These are phyloP conservation scores for Atta colombica DNA, from an alignment of 1,140 invertebrate species.

Conservation along the genomic window DNA sequence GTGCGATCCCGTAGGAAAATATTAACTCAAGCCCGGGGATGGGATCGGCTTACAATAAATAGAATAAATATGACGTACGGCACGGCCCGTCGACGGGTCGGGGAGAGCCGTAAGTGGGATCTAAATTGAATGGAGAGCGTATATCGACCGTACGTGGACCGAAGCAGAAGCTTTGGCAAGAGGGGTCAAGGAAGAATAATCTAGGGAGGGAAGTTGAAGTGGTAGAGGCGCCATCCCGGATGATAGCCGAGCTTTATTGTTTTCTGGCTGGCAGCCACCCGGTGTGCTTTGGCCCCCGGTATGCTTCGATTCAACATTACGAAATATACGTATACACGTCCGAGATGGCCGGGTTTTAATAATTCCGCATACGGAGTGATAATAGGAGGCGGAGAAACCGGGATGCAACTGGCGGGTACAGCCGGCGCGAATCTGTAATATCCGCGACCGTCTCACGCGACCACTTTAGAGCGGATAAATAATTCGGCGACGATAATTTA, in stretches of 20 bases:
- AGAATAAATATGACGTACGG: conserved; percentile 78
- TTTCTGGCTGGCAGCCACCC: conserved; percentile 78
- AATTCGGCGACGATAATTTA: conserved; percentile 76
- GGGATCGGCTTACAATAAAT: conserved; percentile 79
- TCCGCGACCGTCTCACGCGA: conserved; percentile 51
- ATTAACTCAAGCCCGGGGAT: conserved; percentile 73
- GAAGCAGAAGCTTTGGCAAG: conserved; percentile 61
- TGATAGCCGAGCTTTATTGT: conserved; percentile 78
- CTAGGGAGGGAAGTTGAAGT: conserved; percentile 68
- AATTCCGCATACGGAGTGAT: conserved; percentile 71
- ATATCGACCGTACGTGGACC: conserved; percentile 59
- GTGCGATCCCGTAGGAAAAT: conserved; percentile 76
- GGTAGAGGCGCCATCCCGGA: conserved; percentile 75
- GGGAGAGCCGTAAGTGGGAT: conserved; percentile 74
- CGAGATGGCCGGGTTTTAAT: conserved; percentile 76
- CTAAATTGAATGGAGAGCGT: conserved; percentile 80
- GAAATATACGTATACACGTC: conserved; percentile 47
- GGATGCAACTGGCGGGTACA: conserved; percentile 48
- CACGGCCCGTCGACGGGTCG: conserved; percentile 31
- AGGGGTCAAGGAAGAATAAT: neutral
- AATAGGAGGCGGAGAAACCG: conserved; percentile 65
- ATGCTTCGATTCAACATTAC: conserved; percentile 56
- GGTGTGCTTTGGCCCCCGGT: conserved; percentile 69
- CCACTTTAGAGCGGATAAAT: conserved; percentile 70
- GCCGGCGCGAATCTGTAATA: conserved; percentile 69